A percentile compares a stretch with the other conserved stretches of the same genome.
These are phyloP conservation scores for Pristionchus japonicus DNA, from an alignment of 2,888 invertebrate species.

Conservation along the genomic window DNA sequence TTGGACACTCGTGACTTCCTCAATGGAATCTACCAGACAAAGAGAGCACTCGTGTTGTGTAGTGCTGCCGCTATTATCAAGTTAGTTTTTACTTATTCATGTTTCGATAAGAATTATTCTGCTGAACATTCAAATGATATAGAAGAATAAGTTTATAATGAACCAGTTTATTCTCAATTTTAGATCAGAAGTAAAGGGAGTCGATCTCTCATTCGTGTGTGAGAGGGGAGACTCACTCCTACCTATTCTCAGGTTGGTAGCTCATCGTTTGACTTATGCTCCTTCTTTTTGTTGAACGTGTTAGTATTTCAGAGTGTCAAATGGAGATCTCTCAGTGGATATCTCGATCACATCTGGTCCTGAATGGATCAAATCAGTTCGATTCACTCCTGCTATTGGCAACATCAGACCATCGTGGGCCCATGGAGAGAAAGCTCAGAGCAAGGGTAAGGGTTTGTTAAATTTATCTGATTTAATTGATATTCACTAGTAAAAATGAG, in stretches of 20 bases:
- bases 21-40: slow-evolving; percentile 51
- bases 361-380: slow-evolving; percentile 23
- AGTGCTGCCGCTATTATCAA: slow-evolving; percentile 41
- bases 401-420: slow-evolving; percentile 37
- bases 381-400: slow-evolving; percentile 32
- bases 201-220: background rate
- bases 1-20: slow-evolving; percentile 51
- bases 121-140: too few species aligned
- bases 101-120: too few species aligned
- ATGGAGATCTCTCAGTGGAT: background rate
- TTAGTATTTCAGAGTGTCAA: background rate
- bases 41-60: slow-evolving; percentile 50
- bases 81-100: background rate
- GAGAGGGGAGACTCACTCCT: background rate
- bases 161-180: too few species aligned
- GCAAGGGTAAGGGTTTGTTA: background rate
- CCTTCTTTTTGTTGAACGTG: background rate
- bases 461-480: background rate
- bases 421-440: slow-evolving; percentile 33
- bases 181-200: background rate
- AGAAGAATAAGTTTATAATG: too few species aligned
- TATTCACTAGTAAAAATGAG: background rate
- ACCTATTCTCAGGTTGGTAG: background rate
- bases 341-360: background rate
- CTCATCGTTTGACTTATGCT: background rate